Conservation (phyloP, 2,888 invertebrate species). For the Pristionchus maxplancki region DNA sequence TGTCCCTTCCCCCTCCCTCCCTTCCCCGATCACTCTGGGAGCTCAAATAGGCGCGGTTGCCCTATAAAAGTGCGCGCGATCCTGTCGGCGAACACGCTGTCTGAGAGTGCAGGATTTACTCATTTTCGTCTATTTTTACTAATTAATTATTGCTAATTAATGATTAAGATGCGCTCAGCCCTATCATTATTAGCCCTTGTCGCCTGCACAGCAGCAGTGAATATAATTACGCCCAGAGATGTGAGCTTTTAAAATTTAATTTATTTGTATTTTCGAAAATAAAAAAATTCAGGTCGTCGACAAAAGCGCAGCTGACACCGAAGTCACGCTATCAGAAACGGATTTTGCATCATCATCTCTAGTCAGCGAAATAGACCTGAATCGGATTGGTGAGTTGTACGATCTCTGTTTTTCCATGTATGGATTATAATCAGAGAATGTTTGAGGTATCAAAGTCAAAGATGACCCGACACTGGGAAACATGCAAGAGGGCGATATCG, state of each 20-base stretch:
- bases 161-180: not conserved
- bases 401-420: not conserved
- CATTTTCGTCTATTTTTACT: not conserved
- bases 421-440: no score
- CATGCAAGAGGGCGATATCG: constrained; percentile 66
- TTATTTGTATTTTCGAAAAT: not conserved
- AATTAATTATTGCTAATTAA: not conserved
- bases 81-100: not conserved
- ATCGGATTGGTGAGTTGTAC: constrained; percentile 53
- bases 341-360: constrained; percentile 59
- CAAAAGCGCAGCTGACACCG: constrained; percentile 54
- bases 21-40: not conserved
- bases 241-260: not conserved
- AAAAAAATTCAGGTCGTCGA: constrained; percentile 62
- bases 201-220: not conserved
- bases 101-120: not conserved
- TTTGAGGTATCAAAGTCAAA: constrained; percentile 72
- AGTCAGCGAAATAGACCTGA: constrained; percentile 62
- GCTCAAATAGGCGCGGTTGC: constrained; percentile 21
- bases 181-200: not conserved
- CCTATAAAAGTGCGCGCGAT: constrained; percentile 34
- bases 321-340: constrained; percentile 58
- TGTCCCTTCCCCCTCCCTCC: not conserved
- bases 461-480: constrained; percentile 74
- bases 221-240: constrained; percentile 19